These are phyloP conservation scores for Eubasilissa regina DNA, from an alignment of 1,140 invertebrate species.

Conservation along the genomic window DNA sequence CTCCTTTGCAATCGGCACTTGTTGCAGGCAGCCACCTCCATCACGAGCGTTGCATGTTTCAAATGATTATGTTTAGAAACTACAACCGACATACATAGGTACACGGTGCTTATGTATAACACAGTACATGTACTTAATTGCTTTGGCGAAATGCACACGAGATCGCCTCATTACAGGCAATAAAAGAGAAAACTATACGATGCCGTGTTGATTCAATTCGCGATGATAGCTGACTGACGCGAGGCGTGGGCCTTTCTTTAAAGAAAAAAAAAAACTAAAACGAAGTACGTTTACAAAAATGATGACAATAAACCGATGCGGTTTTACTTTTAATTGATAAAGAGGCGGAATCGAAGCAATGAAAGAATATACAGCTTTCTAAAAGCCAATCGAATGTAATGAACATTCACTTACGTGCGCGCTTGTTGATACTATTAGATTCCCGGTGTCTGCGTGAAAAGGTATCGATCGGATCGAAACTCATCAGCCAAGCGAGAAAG, in stretches of 20 bases:
- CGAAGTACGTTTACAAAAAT: too few species aligned
- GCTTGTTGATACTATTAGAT: too few species aligned
- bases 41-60: background rate
- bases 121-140: background rate
- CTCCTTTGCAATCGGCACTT: too few species aligned
- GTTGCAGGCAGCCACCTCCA: too few species aligned
- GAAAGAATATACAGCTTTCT: slow-evolving; percentile 12
- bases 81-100: background rate
- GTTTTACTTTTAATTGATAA: too few species aligned
- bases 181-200: background rate
- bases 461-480: background rate
- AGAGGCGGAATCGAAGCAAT: background rate
- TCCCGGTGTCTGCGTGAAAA: background rate
- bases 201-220: too few species aligned
- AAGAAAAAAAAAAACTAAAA: too few species aligned
- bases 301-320: too few species aligned
- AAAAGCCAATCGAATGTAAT: slow-evolving; percentile 2
- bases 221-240: too few species aligned
- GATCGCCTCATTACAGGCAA: background rate
- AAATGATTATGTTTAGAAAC: background rate
- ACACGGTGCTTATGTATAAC: background rate
- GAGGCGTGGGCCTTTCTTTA: too few species aligned
- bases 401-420: background rate
- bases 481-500: background rate
- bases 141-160: slow-evolving; percentile 4